phyloP scores from a whole-genome alignment of 2,797 vertebrate genomes.

The Alosa sapidissima region DNA sequence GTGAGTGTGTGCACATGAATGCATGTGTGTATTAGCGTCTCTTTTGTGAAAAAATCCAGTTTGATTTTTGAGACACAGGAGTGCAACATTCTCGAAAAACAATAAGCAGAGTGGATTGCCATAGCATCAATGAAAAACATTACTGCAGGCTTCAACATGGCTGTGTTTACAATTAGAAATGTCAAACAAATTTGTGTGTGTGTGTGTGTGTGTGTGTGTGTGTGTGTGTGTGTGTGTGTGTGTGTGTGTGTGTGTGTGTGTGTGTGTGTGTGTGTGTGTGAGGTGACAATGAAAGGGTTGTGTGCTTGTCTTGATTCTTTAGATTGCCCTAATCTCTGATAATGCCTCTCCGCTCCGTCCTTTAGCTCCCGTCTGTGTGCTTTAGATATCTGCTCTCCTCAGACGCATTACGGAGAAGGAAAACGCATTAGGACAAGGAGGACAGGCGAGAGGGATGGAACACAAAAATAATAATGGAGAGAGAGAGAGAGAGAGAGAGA shows the following conservation, averaged over 20 bases:
- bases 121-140: no score
- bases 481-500: background rate
- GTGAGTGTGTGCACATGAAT: background rate
- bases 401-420: background rate
- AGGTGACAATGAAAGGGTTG: background rate
- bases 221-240: background rate
- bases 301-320: background rate
- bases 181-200: no score
- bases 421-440: background rate
- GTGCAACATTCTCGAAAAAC: no score
- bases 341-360: background rate
- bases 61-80: no score
- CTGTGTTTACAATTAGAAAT: no score
- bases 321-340: constrained; percentile 10
- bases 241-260: background rate
- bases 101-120: no score
- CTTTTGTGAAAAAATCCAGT: no score
- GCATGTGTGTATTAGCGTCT: background rate
- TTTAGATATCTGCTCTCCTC: background rate
- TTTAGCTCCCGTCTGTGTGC: background rate
- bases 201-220: background rate
- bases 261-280: background rate
- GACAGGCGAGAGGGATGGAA: background rate
- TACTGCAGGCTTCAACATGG: no score
- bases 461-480: background rate